A percentile compares a stretch with the other conserved stretches of the same genome.
phyloP scores from a whole-genome alignment of 2,888 invertebrate species.

The Acanthosepion lycidas region DNA sequence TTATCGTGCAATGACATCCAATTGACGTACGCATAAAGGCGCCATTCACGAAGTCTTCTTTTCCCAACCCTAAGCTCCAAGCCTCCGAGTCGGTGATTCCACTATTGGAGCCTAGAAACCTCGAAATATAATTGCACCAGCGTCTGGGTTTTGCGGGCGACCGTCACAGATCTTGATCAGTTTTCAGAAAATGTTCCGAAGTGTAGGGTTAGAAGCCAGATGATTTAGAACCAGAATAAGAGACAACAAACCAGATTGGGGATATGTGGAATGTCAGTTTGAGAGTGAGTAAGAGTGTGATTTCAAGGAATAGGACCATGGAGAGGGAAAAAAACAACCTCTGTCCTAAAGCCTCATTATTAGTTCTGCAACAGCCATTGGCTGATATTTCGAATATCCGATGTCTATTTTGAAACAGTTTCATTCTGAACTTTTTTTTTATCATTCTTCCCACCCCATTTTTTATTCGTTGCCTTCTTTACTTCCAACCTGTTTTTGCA shows the following conservation, averaged over 20 bases:
- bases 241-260: neutral
- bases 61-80: neutral
- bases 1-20: neutral
- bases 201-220: neutral
- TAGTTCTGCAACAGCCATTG: neutral
- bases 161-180: constrained; percentile 33
- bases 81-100: neutral
- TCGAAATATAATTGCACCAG: neutral
- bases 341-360: neutral
- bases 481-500: too few relatives aligned
- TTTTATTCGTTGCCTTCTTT: too few relatives aligned
- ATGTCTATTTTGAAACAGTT: neutral
- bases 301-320: neutral
- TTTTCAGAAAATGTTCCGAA: neutral
- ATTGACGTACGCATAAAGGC: neutral
- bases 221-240: neutral
- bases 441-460: too few relatives aligned
- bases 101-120: constrained; percentile 33
- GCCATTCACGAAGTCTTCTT: neutral
- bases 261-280: neutral
- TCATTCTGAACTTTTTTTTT: too few relatives aligned
- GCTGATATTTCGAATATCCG: neutral
- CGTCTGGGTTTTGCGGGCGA: constrained; percentile 1
- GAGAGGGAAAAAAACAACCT: neutral
- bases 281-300: neutral